Base-by-base conservation (phyloP, 2,888 invertebrate genomes). In the Brenthis daphne region DNA sequence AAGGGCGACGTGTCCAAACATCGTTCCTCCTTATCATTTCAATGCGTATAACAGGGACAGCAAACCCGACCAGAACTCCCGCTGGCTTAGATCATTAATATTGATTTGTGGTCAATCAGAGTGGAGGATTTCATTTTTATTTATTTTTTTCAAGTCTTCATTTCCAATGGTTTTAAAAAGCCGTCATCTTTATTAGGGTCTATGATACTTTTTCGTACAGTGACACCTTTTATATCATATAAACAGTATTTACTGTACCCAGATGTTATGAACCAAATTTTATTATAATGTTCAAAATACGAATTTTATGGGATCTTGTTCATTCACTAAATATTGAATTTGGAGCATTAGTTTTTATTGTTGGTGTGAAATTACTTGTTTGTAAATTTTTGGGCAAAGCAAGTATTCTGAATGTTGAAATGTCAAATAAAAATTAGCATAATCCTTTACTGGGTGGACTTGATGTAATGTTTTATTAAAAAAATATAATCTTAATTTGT, bases 51-150 rank as follows among this genome's bases (percentile, higher is more conserved):
- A 86, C 68, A 77, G 79, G 79, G 86, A 91, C 70, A 74, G 76
- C 66, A 68, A 74, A 82, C 77, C 76, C 77, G 76, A 77, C 77
- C 81, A 83, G 90, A 84, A 87, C 92, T 83, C 92, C 90, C 89
- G 92, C 90, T 91, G 92, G 77, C 76, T 87, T 78, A 81, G 85
- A 91, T 93, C 93, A 93, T 93, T 93, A 93, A 93, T 93, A 93
- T 92, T 93, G 93, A 93, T 93, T 93, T 93, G 93, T 93, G 93
- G 93, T 93, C 92, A 93, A 93, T 93, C 93, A 93, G 89, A 90
- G 88, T 84, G 56, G 85, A 89, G 91, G 88, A 90, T 92, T 92
- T 91, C 87, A 89, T 89, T 92, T 91, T 92, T 90, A 90, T 60
- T 89, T 89, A 85, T 87, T 85, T 83, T 88, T 89, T 88, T 84